Conservation (phyloP, 2,113 vertebrate genomes). For the Anas platyrhynchos region DNA sequence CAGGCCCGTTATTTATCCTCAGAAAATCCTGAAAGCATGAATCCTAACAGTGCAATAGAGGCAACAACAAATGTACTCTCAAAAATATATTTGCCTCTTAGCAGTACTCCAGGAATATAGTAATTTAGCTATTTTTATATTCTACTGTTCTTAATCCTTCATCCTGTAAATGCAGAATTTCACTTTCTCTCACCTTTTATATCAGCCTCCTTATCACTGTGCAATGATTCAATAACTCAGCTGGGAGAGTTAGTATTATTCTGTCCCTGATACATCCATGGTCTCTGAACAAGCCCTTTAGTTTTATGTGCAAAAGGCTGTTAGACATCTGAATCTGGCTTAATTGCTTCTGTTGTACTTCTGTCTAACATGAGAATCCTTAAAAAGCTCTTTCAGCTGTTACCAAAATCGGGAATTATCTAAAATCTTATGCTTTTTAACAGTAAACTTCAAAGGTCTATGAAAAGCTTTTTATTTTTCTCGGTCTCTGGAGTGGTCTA, state of each 20-base stretch:
- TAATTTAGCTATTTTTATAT: background rate
- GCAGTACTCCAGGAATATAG: background rate
- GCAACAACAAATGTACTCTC: background rate
- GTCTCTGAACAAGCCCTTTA: background rate
- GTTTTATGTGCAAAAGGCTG: background rate
- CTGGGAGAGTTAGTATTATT: accelerated
- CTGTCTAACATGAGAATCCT: background rate
- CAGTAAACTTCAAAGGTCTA: background rate
- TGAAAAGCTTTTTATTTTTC: background rate
- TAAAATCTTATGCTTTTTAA: background rate
- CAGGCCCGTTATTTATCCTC: background rate
- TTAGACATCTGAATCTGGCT: background rate
- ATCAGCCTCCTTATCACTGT: background rate
- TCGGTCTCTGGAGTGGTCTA: background rate
- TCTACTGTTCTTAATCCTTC: background rate
- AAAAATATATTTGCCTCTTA: background rate
- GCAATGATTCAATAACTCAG: background rate
- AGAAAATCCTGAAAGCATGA: background rate
- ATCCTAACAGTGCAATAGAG: background rate
- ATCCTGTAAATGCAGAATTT: background rate
- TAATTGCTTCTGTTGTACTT: background rate
- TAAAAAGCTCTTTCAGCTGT: background rate
- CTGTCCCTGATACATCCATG: background rate
- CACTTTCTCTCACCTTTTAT: background rate
- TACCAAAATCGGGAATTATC: background rate